Base-by-base conservation (phyloP, 2,797 vertebrate species). In the Sparus aurata region DNA sequence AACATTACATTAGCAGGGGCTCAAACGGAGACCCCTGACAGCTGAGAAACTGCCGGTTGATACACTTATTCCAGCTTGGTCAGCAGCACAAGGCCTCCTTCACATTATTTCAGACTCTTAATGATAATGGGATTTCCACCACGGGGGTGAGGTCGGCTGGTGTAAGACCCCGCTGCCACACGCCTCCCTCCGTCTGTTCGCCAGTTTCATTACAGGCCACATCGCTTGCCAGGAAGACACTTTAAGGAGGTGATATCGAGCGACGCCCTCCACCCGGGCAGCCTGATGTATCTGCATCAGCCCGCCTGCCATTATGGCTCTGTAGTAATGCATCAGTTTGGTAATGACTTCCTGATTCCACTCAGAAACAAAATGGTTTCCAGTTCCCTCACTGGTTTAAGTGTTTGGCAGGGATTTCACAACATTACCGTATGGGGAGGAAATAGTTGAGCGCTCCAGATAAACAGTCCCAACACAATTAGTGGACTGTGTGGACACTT, bases 1-100 rank as follows among this genome's bases (percentile, higher is more conserved):
- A 95, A 88, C 90, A 88, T 86, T 88, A 84, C 90, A 91, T 93
- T 92, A 94, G 66, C 83, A 50, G 52, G 70, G 68, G 87, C 85
- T 76, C 74, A 87, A 87, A 71, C 77, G 3, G 20, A 85, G 86
- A 85, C 89, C 86, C 85, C 71, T 77, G 89, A 85, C 87, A 88
- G 84, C 87, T 69, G 84, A 89, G 74, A 88, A 91, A 86, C 62
- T 85, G 85, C 89, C 66, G 22, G 88, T 93, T 93, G 91, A 92
- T 92, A 89, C 83, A 83, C 81, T 87, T 85, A 83, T 90, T 92
- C 61, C 73, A 76, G 92, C 93, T 84, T 82, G 82, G 87, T 95
- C 95, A 95, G 94, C 94, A 93, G 58, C 66, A 73, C 17, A 66
- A 84, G 67, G 80, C 79, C 80, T 81, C 69, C 80, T 83, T 91